Evolutionary conservation across 2,797 vertebrate species (phyloP).

Genomic region (Enteromius trimaculatus): DNA sequence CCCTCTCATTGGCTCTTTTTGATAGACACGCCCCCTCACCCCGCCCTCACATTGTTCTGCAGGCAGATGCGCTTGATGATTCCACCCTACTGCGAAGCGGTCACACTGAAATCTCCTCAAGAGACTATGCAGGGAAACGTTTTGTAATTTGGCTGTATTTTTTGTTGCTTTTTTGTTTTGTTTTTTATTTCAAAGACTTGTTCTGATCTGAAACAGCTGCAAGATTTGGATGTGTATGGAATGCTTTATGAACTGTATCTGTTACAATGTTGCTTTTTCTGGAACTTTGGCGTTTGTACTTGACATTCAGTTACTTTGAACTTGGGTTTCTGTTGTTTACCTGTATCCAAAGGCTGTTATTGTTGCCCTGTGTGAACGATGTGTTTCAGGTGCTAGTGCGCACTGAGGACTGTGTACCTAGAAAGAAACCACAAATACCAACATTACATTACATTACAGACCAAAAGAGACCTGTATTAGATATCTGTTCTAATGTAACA

Average conservation of each 20-base stretch:
- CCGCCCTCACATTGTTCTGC: constrained; percentile 40
- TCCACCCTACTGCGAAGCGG: constrained; percentile 18
- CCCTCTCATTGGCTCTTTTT: constrained; percentile 2
- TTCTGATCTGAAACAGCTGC: constrained; percentile 43
- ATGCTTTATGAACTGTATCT: constrained; percentile 16
- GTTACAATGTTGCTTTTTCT: constrained; percentile 33
- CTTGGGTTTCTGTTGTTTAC: not conserved
- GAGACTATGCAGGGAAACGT: constrained; percentile 70
- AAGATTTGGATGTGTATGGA: constrained; percentile 32
- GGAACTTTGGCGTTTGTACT: not conserved
- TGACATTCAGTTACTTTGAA: constrained; percentile 5
- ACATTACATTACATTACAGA: not conserved
- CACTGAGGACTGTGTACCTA: constrained; percentile 21
- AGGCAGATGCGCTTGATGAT: constrained; percentile 30
- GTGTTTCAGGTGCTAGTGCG: constrained; percentile 1
- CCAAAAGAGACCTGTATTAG: not conserved
- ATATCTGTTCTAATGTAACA: not conserved
- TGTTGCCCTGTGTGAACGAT: not conserved
- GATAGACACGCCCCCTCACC: constrained; percentile 38
- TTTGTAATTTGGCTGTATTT: constrained; percentile 37
- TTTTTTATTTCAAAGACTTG: constrained; percentile 20
- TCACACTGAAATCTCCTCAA: constrained; percentile 43
- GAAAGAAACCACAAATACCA: not conserved
- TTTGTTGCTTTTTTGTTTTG: constrained; percentile 21
- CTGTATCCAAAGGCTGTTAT: constrained; percentile 20